Conservation (phyloP, 2,797 vertebrate genomes). For the Alosa sapidissima region DNA sequence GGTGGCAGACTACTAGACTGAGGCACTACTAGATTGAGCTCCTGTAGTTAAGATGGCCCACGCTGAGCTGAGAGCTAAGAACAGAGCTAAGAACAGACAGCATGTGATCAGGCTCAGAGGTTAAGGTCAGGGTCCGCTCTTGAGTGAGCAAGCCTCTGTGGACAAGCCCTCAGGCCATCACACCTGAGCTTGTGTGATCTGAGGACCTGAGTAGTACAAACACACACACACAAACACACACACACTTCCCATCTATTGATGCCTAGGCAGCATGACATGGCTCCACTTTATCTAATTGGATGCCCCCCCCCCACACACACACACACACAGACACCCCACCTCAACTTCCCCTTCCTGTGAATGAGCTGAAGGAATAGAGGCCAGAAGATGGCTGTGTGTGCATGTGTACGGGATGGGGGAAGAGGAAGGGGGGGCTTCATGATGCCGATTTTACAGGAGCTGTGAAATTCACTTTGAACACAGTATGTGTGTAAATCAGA, state of each 20-base stretch:
- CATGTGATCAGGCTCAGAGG: not conserved
- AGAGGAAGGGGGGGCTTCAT: not conserved
- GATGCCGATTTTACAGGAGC: slow-evolving; percentile 24
- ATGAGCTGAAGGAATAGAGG: not conserved
- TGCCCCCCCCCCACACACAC: not conserved
- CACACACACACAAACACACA: not conserved
- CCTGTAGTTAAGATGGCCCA: not conserved
- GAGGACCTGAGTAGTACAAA: not conserved
- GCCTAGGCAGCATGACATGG: not conserved
- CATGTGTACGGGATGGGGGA: too few relatives aligned
- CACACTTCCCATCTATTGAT: not conserved
- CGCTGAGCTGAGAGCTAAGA: not conserved
- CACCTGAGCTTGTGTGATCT: not conserved
- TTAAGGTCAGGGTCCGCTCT: not conserved
- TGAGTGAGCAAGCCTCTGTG: not conserved
- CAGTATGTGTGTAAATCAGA: slow-evolving; percentile 16
- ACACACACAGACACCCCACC: not conserved
- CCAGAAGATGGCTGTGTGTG: not conserved
- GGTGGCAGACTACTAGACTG: not conserved
- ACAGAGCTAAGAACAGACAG: not conserved
- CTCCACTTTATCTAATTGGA: not conserved
- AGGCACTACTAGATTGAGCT: not conserved
- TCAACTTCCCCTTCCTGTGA: not conserved
- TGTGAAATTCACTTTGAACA: slow-evolving; percentile 37
- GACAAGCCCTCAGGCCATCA: not conserved